Evolutionary conservation across 2,888 invertebrate genomes (phyloP).

Genomic region (Stictocephala bisonia): DNA sequence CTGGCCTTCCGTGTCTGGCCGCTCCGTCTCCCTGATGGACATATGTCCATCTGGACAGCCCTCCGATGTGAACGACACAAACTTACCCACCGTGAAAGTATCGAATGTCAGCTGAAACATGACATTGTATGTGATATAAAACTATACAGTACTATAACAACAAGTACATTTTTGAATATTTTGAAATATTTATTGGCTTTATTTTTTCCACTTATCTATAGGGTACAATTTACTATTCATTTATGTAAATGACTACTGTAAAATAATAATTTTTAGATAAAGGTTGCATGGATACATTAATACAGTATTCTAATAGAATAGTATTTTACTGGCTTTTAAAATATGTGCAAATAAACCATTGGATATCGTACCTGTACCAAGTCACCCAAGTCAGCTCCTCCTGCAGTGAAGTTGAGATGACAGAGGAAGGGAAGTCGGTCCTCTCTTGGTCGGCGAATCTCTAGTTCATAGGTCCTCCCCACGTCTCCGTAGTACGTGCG

Average conservation of each 20-base stretch:
- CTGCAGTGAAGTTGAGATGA: slow-evolving; percentile 85
- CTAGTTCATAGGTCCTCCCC: slow-evolving; percentile 82
- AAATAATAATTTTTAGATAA: too few relatives aligned
- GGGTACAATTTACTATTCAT: too few relatives aligned
- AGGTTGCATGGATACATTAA: too few relatives aligned
- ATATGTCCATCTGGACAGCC: slow-evolving; percentile 87
- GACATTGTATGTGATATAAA: slow-evolving; percentile 23
- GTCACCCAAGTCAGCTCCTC: slow-evolving; percentile 81
- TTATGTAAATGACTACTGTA: too few relatives aligned
- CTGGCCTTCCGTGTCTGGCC: slow-evolving; percentile 79
- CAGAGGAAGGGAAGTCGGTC: slow-evolving; percentile 83
- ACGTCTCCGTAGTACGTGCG: slow-evolving; percentile 85
- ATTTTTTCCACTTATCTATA: too few relatives aligned
- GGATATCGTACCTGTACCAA: slow-evolving; percentile 83
- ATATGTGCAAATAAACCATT: too few relatives aligned
- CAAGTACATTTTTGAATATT: too few relatives aligned
- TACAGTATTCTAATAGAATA: too few relatives aligned
- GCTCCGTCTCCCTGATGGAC: slow-evolving; percentile 78
- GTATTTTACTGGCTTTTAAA: too few relatives aligned
- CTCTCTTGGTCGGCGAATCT: slow-evolving; percentile 79
- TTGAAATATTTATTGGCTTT: too few relatives aligned
- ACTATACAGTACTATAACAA: too few relatives aligned
- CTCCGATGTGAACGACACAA: slow-evolving; percentile 80
- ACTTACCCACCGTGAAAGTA: slow-evolving; percentile 84
- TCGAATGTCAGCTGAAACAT: slow-evolving; percentile 82